These are phyloP conservation scores for Calephelis virginiensis DNA, from an alignment of 1,140 invertebrate genomes.

Conservation along the genomic window DNA sequence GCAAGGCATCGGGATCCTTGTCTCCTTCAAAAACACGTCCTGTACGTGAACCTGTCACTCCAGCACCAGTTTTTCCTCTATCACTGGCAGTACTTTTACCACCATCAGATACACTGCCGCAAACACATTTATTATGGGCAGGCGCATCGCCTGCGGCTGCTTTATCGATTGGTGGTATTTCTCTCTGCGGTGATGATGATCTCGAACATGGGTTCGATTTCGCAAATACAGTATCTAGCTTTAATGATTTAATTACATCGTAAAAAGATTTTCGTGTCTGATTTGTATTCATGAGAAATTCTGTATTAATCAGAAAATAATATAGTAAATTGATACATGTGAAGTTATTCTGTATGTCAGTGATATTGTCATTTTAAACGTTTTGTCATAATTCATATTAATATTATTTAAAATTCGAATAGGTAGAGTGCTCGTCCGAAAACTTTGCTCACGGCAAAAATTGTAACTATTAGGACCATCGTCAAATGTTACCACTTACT, in stretches of 20 bases:
- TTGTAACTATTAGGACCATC: no score
- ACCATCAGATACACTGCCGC: conserved; percentile 25
- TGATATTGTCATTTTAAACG: not conserved
- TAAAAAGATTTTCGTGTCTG: conserved; percentile 27
- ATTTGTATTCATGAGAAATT: conserved; percentile 26
- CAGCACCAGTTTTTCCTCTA: conserved; percentile 63
- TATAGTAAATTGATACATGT: conserved; percentile 2
- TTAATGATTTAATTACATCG: conserved; percentile 45
- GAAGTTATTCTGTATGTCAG: not conserved
- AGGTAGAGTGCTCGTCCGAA: no score
- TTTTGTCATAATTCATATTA: not conserved
- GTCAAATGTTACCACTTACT: no score
- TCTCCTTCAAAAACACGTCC: conserved; percentile 39
- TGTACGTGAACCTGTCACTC: conserved; percentile 60
- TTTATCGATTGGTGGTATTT: conserved; percentile 31
- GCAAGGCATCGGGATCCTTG: conserved; percentile 41
- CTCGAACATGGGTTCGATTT: conserved; percentile 49
- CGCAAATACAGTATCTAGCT: conserved; percentile 54
- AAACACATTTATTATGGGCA: conserved; percentile 33
- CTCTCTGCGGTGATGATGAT: conserved; percentile 41
- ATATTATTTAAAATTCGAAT: conserved; percentile 7
- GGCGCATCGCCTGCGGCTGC: conserved; percentile 45
- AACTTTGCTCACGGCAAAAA: no score
- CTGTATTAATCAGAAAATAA: conserved; percentile 2
- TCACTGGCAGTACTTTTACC: conserved; percentile 44